These are phyloP conservation scores for Salmo trutta DNA, from an alignment of 2,797 vertebrate genomes.

Conservation along the genomic window DNA sequence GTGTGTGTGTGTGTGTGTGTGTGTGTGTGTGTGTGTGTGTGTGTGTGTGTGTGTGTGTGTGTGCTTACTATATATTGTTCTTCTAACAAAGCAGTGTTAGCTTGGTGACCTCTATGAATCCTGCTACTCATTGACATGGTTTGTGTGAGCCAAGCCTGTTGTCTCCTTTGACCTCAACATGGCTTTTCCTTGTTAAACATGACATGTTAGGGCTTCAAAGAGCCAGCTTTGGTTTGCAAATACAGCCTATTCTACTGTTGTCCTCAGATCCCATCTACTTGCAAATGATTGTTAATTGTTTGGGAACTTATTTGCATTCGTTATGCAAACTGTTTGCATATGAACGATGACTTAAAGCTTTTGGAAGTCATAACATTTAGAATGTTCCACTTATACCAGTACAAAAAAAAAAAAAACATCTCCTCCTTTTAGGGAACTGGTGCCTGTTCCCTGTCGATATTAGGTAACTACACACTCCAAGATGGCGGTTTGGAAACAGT, in stretches of 20 bases:
- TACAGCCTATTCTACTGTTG: conserved; percentile 70
- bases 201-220: conserved; percentile 86
- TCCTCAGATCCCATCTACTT: conserved; percentile 81
- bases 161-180: conserved; percentile 83
- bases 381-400: not conserved
- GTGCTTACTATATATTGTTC: too few relatives aligned
- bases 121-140: conserved; percentile 46
- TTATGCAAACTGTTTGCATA: conserved; percentile 70
- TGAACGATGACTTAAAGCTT: conserved; percentile 65
- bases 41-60: not conserved
- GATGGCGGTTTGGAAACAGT: not conserved
- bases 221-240: conserved; percentile 81
- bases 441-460: not conserved
- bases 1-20: not conserved
- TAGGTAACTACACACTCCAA: not conserved
- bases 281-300: conserved; percentile 81
- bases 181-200: conserved; percentile 89
- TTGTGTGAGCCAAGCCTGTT: conserved; percentile 80
- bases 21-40: not conserved
- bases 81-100: conserved; percentile 23
- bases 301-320: conserved; percentile 68
- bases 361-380: conserved; percentile 7
- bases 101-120: not conserved
- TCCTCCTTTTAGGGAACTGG: not conserved
- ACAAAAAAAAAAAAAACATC: not conserved